phyloP scores from a whole-genome alignment of 2,888 invertebrate genomes.

The Amiota minor region DNA sequence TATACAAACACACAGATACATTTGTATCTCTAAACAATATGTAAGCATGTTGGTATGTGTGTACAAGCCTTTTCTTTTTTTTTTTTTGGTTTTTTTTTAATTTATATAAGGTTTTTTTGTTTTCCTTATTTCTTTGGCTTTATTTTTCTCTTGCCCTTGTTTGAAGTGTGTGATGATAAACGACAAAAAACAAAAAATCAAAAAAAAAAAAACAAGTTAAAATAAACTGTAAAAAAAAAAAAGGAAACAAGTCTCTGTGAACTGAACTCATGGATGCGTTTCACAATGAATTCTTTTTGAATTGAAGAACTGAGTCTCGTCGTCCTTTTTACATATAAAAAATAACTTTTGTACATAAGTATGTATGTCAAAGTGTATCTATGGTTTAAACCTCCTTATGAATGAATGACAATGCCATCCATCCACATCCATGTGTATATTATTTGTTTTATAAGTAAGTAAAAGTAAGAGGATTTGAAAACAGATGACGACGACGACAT shows the following conservation, averaged over 20 bases:
- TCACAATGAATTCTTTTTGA: too few relatives aligned
- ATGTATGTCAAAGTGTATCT: too few relatives aligned
- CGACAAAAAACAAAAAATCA: too few relatives aligned
- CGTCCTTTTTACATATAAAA: neutral
- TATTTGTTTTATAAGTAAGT: too few relatives aligned
- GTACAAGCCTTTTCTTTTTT: neutral
- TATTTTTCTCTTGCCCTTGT: neutral
- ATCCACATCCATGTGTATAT: too few relatives aligned
- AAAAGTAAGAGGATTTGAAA: too few relatives aligned
- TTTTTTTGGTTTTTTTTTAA: too few relatives aligned
- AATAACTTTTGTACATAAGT: neutral
- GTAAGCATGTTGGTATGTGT: neutral
- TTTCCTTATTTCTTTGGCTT: neutral
- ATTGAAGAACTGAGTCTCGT: too few relatives aligned
- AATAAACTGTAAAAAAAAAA: too few relatives aligned
- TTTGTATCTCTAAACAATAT: neutral
- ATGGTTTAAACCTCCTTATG: neutral
- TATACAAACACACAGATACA: constrained; percentile 3
- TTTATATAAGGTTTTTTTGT: constrained; percentile 1
- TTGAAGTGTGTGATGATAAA: neutral
- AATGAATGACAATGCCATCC: neutral
- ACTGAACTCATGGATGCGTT: too few relatives aligned
- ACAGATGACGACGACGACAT: neutral
- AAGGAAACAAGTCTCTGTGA: too few relatives aligned
- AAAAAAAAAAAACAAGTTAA: too few relatives aligned